These are phyloP conservation scores for Pristionchus maxplancki DNA, from an alignment of 2,888 invertebrate genomes.

Conservation along the genomic window DNA sequence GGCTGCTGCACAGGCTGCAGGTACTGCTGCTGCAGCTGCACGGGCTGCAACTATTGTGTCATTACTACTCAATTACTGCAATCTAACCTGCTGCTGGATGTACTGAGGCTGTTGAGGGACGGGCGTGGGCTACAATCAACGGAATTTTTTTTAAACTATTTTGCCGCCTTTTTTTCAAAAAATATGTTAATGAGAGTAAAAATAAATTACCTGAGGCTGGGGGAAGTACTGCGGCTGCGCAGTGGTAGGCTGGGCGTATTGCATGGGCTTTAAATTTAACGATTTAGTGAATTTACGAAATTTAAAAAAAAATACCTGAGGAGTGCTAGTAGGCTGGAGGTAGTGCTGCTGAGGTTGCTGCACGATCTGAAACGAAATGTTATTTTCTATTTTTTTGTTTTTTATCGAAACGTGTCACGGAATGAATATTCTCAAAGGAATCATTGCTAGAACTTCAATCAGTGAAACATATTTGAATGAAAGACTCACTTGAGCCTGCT, in stretches of 20 bases:
- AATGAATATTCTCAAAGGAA: not conserved
- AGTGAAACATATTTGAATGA: not conserved
- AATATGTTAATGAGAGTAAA: not conserved
- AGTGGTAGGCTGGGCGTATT: not conserved
- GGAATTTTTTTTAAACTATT: too few species aligned
- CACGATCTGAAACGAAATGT: not conserved
- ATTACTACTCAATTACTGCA: not conserved
- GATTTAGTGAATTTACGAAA: too few species aligned
- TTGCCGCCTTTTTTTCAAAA: not conserved
- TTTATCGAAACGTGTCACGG: too few species aligned
- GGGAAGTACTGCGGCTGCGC: not conserved
- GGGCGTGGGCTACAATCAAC: not conserved
- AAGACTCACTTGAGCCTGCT: not conserved
- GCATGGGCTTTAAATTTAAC: not conserved
- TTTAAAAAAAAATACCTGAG: not conserved
- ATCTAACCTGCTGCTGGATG: not conserved
- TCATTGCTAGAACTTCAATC: not conserved
- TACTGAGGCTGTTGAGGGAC: not conserved
- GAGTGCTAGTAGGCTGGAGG: not conserved
- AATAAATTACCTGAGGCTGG: conserved; percentile 23
- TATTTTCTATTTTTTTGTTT: not conserved
- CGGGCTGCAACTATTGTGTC: not conserved
- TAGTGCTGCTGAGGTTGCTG: conserved; percentile 16
- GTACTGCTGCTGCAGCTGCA: not conserved
- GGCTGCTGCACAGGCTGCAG: not conserved